Evolutionary conservation across 1,140 invertebrate genomes (phyloP).

Genomic region (Trichonephila clavata): DNA sequence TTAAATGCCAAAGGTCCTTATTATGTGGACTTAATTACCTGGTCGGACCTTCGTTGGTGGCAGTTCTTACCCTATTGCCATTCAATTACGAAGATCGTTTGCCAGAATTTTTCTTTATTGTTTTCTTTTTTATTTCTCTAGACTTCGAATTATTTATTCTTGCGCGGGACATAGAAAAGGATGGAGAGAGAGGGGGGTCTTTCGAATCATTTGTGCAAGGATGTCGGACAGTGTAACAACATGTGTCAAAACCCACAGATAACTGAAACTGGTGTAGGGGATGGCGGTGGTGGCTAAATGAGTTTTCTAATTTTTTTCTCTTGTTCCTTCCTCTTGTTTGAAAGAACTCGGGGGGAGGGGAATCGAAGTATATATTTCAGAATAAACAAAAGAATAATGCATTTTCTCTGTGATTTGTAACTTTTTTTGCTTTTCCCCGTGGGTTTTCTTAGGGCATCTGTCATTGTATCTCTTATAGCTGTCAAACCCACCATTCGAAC

Average conservation of each 20-base stretch:
- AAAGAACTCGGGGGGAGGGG: not conserved
- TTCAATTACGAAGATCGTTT: conserved; percentile 65
- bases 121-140: not conserved
- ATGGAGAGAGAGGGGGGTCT: not conserved
- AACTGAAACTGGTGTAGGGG: not conserved
- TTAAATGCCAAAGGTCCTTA: conserved; percentile 59
- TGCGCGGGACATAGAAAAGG: not conserved
- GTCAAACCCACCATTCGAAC: not conserved
- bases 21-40: conserved; percentile 71
- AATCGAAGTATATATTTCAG: not conserved
- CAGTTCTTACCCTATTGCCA: conserved; percentile 65
- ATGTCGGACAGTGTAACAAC: conserved; percentile 63
- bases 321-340: not conserved
- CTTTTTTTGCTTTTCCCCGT: not conserved
- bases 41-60: conserved; percentile 59
- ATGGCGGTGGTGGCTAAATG: conserved; percentile 34
- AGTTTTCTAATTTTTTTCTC: conserved; percentile 21
- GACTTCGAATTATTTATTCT: conserved; percentile 34
- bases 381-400: conserved; percentile 60
- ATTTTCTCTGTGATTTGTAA: conserved; percentile 11
- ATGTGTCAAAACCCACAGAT: conserved; percentile 58
- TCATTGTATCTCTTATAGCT: conserved; percentile 13
- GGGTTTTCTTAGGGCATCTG: conserved; percentile 13
- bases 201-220: conserved; percentile 30
- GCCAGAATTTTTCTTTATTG: not conserved